Percentiles rank a stretch among this genome's conserved stretches.
Evolutionary conservation across 2,888 invertebrate genomes (phyloP).

Genomic region (Diaphora mendica): DNA sequence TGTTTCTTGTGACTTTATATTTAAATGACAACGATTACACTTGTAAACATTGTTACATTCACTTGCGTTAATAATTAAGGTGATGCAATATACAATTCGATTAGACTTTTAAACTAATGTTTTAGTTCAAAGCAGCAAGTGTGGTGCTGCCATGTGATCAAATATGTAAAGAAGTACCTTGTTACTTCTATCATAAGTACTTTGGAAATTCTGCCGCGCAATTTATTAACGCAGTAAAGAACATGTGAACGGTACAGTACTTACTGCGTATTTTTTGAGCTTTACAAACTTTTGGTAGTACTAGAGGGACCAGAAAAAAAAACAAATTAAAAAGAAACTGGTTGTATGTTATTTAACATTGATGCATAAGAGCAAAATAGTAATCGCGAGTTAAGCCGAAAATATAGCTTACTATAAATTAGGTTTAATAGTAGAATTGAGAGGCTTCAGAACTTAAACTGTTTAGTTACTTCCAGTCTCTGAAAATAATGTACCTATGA

Average conservation of each 20-base stretch:
- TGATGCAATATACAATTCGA: neutral
- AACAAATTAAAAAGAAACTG: neutral
- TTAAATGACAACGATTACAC: neutral
- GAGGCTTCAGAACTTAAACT: neutral
- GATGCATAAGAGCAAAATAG: too few species aligned
- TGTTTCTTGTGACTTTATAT: neutral
- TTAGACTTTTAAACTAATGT: neutral
- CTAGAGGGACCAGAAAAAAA: too few species aligned
- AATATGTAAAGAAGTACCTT: neutral
- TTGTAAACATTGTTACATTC: neutral
- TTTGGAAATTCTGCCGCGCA: too few species aligned
- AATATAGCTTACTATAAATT: too few species aligned
- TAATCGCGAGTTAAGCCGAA: neutral
- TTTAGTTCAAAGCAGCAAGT: neutral
- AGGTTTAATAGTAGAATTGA: too few species aligned
- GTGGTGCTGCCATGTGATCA: neutral
- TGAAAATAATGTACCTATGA: too few species aligned
- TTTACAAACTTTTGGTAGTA: neutral
- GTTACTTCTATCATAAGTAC: neutral
- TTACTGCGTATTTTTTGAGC: too few species aligned
- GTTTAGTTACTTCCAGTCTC: too few species aligned
- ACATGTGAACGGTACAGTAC: too few species aligned
- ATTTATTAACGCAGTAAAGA: too few species aligned
- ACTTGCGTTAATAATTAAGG: neutral
- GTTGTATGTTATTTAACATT: too few species aligned